Evolutionary conservation across 2,113 vertebrate species (phyloP), one percentile per base, ranked within the genome.

Genomic region (Malurus elegans): DNA sequence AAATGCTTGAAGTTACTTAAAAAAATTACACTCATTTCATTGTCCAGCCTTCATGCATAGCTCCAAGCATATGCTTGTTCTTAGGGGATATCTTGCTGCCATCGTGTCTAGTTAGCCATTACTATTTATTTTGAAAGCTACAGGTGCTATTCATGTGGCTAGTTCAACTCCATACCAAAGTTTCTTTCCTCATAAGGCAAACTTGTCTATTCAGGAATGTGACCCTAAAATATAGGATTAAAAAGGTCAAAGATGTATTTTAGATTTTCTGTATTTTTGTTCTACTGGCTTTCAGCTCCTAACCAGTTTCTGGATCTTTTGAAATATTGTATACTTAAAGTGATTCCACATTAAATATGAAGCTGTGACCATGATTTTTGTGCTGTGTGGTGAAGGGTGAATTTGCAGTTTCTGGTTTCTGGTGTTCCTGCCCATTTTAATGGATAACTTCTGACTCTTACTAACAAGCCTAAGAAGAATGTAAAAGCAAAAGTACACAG

Each of bases 281-380:
- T 96, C 70, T 89, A 10, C 84, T 82, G 78, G 87, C 93, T 91
- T 89, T 67, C 69, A 87, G 74, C 47, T 95, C 89, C 82, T 95
- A 94, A 91, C 67, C 38, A 83, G 71, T 96, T 95, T 90, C 88
- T 96, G 87, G 79, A 95, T 95, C 62, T 97, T 94, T 93, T 93
- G 67, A 95, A 91, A 58, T 97, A 91, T 18, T 97, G 95, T 96
- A 60, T 95, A 92, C 91, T 84, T 94, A 89, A 91, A 90, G 90
- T 95, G 79, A 91, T 97, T 96, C 94, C 92, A 94, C 96, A 97
- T 97, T 96, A 96, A 96, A 96, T 66, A 94, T 67, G 60, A 97
- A 96, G 94, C 95, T 97, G 96, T 96, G 96, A 97, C 93, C 34
- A 38, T 96, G 40, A 90, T 64, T 92, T 86, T 86, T 94, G 82